Percentiles rank a stretch among this genome's conserved stretches.
Conservation (phyloP, 1,140 invertebrate species). For the Mactra quadrangularis region DNA sequence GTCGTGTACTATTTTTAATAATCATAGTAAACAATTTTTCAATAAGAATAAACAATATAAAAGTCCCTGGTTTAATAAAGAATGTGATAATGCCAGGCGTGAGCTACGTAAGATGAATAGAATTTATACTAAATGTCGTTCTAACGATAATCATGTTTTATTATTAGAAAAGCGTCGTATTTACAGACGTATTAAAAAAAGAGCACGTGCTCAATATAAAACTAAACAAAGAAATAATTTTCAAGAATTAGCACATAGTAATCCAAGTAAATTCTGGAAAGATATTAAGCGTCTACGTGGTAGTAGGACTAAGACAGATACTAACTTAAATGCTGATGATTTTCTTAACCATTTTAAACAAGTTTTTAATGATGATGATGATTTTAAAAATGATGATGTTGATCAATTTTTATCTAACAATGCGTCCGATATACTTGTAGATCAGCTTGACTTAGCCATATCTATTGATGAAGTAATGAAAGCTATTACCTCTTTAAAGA, state of each 20-base stretch:
- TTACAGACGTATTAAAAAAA: not conserved
- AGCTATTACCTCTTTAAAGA: not conserved
- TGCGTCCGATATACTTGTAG: not conserved
- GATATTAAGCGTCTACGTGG: not conserved
- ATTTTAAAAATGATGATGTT: not conserved
- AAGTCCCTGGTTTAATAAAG: not conserved
- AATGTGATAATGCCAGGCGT: not conserved
- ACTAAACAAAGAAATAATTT: not conserved
- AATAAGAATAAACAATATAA: not conserved
- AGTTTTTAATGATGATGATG: not conserved
- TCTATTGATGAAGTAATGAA: conserved; percentile 10
- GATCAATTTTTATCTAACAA: not conserved
- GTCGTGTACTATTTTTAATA: not conserved
- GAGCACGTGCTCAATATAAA: not conserved
- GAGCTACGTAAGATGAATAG: not conserved
- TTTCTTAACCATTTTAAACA: not conserved
- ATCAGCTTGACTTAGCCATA: not conserved
- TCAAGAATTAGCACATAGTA: not conserved
- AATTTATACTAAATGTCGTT: not conserved
- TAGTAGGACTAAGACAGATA: not conserved
- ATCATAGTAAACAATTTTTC: not conserved
- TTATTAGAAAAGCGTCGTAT: not conserved
- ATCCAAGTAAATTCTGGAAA: not conserved
- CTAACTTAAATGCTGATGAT: not conserved
- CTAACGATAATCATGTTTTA: not conserved